Evolutionary conservation across 2,888 invertebrate genomes (phyloP).

Genomic region (Thera obeliscata): DNA sequence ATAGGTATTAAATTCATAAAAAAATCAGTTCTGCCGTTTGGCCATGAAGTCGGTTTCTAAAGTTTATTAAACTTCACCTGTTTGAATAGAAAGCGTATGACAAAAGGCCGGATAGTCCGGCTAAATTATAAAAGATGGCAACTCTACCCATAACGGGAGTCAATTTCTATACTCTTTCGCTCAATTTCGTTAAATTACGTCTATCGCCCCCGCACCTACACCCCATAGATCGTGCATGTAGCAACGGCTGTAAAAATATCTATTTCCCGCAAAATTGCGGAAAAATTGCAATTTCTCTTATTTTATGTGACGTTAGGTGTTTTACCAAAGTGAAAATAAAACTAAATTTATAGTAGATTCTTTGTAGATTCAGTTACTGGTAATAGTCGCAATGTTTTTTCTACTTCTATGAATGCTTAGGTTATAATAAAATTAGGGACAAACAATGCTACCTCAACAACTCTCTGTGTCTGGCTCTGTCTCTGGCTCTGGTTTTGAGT

Average conservation of each 20-base stretch:
- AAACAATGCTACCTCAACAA: no score
- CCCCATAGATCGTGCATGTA: conserved; percentile 23
- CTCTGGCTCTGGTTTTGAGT: no score
- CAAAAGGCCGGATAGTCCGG: background rate
- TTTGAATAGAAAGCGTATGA: no score
- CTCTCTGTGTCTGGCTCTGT: no score
- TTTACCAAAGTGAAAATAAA: background rate
- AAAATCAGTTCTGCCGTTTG: no score
- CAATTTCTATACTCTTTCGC: conserved; percentile 37
- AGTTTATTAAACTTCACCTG: no score
- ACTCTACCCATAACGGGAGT: conserved; percentile 32
- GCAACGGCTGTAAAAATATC: conserved; percentile 39
- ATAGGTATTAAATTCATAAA: no score
- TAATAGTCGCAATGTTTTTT: no score
- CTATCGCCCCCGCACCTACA: conserved; percentile 29
- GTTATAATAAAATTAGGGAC: no score
- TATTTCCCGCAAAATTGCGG: conserved; percentile 25
- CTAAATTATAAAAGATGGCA: background rate
- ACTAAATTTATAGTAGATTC: background rate
- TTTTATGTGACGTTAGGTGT: conserved; percentile 22
- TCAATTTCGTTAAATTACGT: conserved; percentile 43
- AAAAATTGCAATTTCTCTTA: conserved; percentile 27
- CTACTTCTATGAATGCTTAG: no score
- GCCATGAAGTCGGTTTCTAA: no score
- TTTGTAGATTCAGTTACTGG: background rate